These are phyloP conservation scores for Rotaria sp. DNA, from an alignment of 2,888 invertebrate species.

Conservation along the genomic window DNA sequence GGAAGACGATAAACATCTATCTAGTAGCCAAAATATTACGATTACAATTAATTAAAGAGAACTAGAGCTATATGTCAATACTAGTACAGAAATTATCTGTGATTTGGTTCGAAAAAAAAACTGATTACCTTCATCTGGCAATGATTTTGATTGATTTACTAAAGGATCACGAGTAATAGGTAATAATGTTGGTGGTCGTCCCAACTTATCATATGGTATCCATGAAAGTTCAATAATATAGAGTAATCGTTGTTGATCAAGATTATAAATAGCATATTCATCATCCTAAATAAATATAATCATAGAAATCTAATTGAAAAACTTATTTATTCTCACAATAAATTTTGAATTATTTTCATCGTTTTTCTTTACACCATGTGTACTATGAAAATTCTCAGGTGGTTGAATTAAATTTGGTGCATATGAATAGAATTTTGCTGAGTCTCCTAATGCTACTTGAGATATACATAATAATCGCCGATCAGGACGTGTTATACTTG, in stretches of 20 bases:
- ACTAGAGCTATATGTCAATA: no score
- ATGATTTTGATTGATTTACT: neutral
- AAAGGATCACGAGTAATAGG: neutral
- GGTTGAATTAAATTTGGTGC: conserved; percentile 46
- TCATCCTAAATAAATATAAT: conserved; percentile 46
- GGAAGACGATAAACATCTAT: no score
- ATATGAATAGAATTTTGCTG: conserved; percentile 38
- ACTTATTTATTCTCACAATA: conserved; percentile 43
- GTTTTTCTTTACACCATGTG: conserved; percentile 48
- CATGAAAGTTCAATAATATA: conserved; percentile 51
- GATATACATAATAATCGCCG: conserved; percentile 33
- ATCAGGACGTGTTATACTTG: neutral
- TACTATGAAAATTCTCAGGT: conserved; percentile 50
- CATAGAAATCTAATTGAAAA: neutral
- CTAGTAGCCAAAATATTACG: no score
- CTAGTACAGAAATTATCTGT: neutral
- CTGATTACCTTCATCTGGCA: neutral
- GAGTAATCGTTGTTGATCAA: conserved; percentile 48
- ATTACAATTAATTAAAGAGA: no score
- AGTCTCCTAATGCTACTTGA: conserved; percentile 39
- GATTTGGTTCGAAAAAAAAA: neutral
- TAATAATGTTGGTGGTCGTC: neutral
- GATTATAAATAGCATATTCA: conserved; percentile 52
- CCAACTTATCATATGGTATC: neutral
- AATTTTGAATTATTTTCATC: conserved; percentile 45